These are phyloP conservation scores for Peromyscus polionotus DNA, from an alignment of 2,113 vertebrate species.

Conservation along the genomic window DNA sequence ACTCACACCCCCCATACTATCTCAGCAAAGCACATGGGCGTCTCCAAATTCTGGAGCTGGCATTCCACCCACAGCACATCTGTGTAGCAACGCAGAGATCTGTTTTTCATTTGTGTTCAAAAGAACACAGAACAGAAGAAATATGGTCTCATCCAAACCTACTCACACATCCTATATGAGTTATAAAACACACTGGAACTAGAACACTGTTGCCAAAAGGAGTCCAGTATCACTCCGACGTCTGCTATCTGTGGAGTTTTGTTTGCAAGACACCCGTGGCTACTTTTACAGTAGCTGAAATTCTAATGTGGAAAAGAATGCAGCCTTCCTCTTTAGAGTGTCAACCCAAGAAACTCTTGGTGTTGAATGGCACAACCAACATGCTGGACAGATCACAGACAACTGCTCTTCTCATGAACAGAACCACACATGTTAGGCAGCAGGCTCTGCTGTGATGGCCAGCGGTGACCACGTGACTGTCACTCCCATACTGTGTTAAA, in stretches of 20 bases:
- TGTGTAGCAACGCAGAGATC: slow-evolving; percentile 68
- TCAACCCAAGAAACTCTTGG: slow-evolving; percentile 47
- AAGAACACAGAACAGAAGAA: slow-evolving; percentile 75
- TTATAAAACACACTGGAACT: slow-evolving; percentile 71
- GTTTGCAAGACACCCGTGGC: slow-evolving; percentile 60
- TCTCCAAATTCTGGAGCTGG: slow-evolving; percentile 50
- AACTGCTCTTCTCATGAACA: neutral
- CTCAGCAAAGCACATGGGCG: neutral
- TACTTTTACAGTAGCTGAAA: slow-evolving; percentile 75
- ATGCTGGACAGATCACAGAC: neutral
- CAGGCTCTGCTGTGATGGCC: neutral
- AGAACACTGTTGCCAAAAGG: slow-evolving; percentile 35
- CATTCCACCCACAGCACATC: slow-evolving; percentile 54
- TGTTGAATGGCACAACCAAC: neutral
- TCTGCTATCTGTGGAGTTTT: slow-evolving; percentile 14
- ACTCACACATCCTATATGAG: slow-evolving; percentile 62
- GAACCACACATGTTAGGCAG: neutral
- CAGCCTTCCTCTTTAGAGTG: slow-evolving; percentile 58
- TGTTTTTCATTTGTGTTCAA: slow-evolving; percentile 62
- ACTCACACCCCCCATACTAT: neutral
- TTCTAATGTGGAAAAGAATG: slow-evolving; percentile 61
- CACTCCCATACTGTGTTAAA: neutral
- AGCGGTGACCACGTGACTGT: neutral
- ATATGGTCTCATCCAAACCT: slow-evolving; percentile 57
- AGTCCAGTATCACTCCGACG: slow-evolving; percentile 22